These are phyloP conservation scores for Furcula furcula DNA, from an alignment of 2,888 invertebrate genomes.

Conservation along the genomic window DNA sequence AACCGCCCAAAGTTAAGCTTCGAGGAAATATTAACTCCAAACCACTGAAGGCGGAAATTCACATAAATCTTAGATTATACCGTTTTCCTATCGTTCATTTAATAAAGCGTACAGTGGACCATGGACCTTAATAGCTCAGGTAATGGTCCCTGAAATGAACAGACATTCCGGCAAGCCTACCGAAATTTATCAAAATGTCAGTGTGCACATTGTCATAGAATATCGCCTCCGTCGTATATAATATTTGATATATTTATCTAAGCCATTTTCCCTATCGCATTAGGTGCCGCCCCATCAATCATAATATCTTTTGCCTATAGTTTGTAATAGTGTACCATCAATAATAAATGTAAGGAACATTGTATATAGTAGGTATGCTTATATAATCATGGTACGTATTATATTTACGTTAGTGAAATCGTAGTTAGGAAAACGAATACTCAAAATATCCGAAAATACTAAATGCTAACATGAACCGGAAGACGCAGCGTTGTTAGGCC, in stretches of 20 bases:
- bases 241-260: slow-evolving; percentile 12
- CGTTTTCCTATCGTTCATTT: neutral
- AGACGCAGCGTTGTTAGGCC: no score
- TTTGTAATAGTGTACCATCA: slow-evolving; percentile 27
- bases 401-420: no score
- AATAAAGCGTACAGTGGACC: neutral
- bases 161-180: neutral
- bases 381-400: no score
- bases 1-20: no score
- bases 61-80: neutral
- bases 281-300: slow-evolving; percentile 34
- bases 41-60: no score
- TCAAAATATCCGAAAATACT: no score
- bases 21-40: no score
- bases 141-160: slow-evolving; percentile 2
- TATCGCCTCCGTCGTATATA: neutral
- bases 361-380: neutral
- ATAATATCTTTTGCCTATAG: slow-evolving; percentile 29
- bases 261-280: slow-evolving; percentile 28
- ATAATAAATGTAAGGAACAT: slow-evolving; percentile 18
- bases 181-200: slow-evolving; percentile 2
- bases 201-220: slow-evolving; percentile 1
- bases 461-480: no score
- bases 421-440: no score
- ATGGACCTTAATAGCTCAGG: neutral